phyloP scores from a whole-genome alignment of 2,888 invertebrate species.

The Fissipunctia ypsillon region DNA sequence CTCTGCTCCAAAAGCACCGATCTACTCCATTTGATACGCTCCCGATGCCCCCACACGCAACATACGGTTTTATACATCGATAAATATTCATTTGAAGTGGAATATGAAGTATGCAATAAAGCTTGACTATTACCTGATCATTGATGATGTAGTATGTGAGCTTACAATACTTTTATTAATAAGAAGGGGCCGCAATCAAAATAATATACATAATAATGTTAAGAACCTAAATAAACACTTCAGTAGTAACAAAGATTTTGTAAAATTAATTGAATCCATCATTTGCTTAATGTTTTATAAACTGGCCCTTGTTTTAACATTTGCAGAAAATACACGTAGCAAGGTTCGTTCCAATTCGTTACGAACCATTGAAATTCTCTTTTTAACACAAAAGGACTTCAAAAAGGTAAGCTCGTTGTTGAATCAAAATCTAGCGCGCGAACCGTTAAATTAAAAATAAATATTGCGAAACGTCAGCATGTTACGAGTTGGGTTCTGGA shows the following conservation, averaged over 20 bases:
- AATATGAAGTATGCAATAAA: constrained; percentile 62
- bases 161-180: constrained; percentile 1
- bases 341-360: constrained; percentile 76
- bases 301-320: constrained; percentile 48
- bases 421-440: constrained; percentile 87
- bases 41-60: constrained; percentile 79
- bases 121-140: constrained; percentile 59
- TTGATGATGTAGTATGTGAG: constrained; percentile 18
- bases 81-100: constrained; percentile 73
- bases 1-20: constrained; percentile 72
- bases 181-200: neutral
- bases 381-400: constrained; percentile 83
- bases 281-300: constrained; percentile 46
- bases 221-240: constrained; percentile 27
- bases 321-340: constrained; percentile 62
- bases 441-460: constrained; percentile 90
- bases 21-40: constrained; percentile 85
- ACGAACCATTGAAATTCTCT: constrained; percentile 75
- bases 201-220: neutral
- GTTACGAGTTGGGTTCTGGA: constrained; percentile 83
- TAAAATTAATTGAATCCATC: constrained; percentile 52
- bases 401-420: constrained; percentile 83
- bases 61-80: constrained; percentile 73
- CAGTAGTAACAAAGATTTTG: constrained; percentile 25
- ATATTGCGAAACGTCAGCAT: constrained; percentile 90